Evolutionary conservation across 2,113 vertebrate species (phyloP).

Genomic region (Nothoprocta perdicaria): DNA sequence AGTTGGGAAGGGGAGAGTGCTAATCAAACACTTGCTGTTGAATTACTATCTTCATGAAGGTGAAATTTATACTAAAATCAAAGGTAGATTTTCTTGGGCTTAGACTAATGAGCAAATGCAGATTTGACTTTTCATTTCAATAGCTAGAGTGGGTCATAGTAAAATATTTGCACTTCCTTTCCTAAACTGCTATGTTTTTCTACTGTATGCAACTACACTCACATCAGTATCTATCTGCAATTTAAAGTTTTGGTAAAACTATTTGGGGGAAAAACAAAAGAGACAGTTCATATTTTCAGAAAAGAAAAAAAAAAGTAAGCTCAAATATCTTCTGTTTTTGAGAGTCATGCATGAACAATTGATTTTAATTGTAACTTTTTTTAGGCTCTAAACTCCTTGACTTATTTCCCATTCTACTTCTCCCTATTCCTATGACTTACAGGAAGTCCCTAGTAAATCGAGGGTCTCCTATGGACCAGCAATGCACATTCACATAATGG

Average conservation of each 20-base stretch:
- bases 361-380: background rate
- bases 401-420: background rate
- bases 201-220: background rate
- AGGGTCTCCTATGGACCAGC: background rate
- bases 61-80: background rate
- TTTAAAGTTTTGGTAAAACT: background rate
- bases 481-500: background rate
- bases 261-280: background rate
- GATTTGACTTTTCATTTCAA: background rate
- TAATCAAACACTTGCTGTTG: background rate
- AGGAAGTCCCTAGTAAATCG: background rate
- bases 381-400: background rate
- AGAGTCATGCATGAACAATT: background rate
- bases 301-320: background rate
- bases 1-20: background rate
- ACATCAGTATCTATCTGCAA: background rate
- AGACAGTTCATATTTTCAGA: background rate
- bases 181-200: background rate
- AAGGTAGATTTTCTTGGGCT: background rate
- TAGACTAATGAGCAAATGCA: background rate
- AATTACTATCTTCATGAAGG: background rate
- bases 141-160: background rate
- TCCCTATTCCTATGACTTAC: background rate
- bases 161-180: background rate
- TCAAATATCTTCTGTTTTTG: background rate